Evolutionary conservation across 2,888 invertebrate genomes (phyloP).

Genomic region (Pachydiplax longipennis): DNA sequence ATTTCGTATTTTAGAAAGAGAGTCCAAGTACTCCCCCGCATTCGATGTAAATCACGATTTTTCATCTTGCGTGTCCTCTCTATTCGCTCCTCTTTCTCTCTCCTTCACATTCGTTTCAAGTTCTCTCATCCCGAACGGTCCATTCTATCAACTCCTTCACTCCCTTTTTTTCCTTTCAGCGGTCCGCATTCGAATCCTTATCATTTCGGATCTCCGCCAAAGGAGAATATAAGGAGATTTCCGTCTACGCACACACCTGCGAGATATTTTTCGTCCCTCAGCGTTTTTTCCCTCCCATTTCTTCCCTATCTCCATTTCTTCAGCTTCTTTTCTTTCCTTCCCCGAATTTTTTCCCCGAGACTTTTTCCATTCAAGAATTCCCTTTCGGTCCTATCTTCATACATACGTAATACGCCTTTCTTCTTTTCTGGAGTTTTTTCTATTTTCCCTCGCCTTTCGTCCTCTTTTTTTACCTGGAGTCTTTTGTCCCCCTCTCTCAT

Average conservation of each 20-base stretch:
- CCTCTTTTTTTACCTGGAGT: not conserved
- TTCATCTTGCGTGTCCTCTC: not conserved
- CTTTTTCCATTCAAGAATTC: slow-evolving; percentile 22
- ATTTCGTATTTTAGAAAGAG: too few species aligned
- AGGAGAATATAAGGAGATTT: not conserved
- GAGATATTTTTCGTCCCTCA: not conserved
- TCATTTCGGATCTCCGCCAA: not conserved
- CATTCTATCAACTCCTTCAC: not conserved
- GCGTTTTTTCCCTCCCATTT: not conserved
- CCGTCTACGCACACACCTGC: not conserved
- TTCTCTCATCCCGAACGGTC: not conserved
- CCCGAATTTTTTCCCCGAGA: not conserved
- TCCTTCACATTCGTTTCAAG: not conserved
- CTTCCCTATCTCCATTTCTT: slow-evolving; percentile 16
- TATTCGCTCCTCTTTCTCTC: not conserved
- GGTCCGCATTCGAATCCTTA: not conserved
- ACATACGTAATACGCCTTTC: slow-evolving; percentile 46
- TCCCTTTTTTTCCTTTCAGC: not conserved
- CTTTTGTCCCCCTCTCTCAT: slow-evolving; percentile 4
- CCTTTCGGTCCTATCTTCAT: not conserved
- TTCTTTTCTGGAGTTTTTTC: slow-evolving; percentile 25
- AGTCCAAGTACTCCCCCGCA: too few species aligned
- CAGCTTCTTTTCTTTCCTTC: slow-evolving; percentile 5
- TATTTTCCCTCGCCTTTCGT: slow-evolving; percentile 24
- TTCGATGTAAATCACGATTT: too few species aligned